Percentiles rank a stretch among this genome's conserved stretches.
These are phyloP conservation scores for Clitarchus hookeri DNA, from an alignment of 2,888 invertebrate genomes.

Conservation along the genomic window DNA sequence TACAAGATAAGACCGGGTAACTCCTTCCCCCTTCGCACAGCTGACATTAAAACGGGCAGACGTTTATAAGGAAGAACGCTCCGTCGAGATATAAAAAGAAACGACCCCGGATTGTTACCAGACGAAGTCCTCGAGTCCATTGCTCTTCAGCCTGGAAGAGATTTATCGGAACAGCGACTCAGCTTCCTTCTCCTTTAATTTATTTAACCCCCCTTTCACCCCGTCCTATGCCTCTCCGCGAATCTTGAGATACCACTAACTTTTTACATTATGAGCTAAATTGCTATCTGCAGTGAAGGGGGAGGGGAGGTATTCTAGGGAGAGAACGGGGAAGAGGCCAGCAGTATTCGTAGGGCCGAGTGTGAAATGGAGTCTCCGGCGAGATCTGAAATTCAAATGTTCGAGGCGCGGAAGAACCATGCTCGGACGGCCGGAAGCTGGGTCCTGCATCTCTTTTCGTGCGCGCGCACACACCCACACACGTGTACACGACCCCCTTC, in stretches of 20 bases:
- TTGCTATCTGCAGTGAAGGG: slow-evolving; percentile 12
- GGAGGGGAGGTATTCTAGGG: background rate
- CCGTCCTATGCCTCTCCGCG: background rate
- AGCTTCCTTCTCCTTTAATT: slow-evolving; percentile 22
- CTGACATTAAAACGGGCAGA: slow-evolving; percentile 14
- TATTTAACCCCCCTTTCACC: background rate
- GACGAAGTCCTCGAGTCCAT: slow-evolving; percentile 1
- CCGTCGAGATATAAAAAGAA: slow-evolving; percentile 1
- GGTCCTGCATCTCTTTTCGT: background rate
- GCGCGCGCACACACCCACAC: background rate
- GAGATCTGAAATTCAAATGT: slow-evolving; percentile 3
- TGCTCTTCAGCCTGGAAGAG: slow-evolving; percentile 20
- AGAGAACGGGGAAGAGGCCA: background rate
- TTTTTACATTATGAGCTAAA: slow-evolving; percentile 25
- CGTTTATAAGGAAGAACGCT: background rate
- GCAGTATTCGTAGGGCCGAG: background rate
- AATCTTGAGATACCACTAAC: slow-evolving; percentile 2
- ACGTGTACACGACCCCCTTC: background rate
- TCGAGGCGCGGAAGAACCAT: background rate
- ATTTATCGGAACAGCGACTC: slow-evolving; percentile 22
- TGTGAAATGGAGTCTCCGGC: background rate
- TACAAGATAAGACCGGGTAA: background rate
- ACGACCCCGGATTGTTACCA: slow-evolving; percentile 7
- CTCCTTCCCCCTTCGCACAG: background rate
- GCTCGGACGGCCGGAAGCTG: slow-evolving; percentile 1